Evolutionary conservation across 2,888 invertebrate species (phyloP), one percentile per base, ranked within the genome.

Genomic region (Noctuana brunneofusca): DNA sequence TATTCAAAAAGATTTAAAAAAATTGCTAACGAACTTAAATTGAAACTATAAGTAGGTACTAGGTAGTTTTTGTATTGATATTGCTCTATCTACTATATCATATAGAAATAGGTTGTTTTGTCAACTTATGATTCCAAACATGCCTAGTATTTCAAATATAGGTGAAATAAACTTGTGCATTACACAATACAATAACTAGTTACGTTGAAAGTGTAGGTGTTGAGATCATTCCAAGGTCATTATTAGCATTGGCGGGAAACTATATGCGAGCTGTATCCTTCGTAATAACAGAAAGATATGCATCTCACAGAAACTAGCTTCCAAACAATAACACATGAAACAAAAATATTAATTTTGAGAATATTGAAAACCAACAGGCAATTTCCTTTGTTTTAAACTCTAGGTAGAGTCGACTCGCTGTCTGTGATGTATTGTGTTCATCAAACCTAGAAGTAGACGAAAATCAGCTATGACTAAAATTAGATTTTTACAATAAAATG

Each of bases 211-310:
- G 78, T 75, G 87, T 87, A 79, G 86, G 87, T 76, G 84, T 75
- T 74, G 71, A 67, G 55, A 27, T 55, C 41, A 41, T 64, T 67
- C 68, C 89, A 89, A 89, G 89, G 89, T 87, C 43, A 43, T 41
- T 83, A 80, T 68, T 71, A 65, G 71, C 69, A 76, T 80, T 85
- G 86, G 84, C 86, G 87, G 84, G 86, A 87, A 86, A 80, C 64
- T 54, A 54, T 68, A 67, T 73, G 74, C 53, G 5, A 27, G 24
- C 78, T 73, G 66, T 68, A 70, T 72, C 73, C 71, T 30, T 24
- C 5, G 46, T 18, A 60, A 18, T n/a, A n/a, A n/a, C n/a, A n/a
- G n/a, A n/a, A n/a, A n/a, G n/a, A n/a, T 22, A 27, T 22, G 3
- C 32, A 14, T 16, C 46, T 16, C 38, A 38, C 27, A 46, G 54